A percentile compares a stretch with the other conserved stretches of the same genome.
Conservation (phyloP, 2,113 vertebrate genomes). For the Polyodon spathula region DNA sequence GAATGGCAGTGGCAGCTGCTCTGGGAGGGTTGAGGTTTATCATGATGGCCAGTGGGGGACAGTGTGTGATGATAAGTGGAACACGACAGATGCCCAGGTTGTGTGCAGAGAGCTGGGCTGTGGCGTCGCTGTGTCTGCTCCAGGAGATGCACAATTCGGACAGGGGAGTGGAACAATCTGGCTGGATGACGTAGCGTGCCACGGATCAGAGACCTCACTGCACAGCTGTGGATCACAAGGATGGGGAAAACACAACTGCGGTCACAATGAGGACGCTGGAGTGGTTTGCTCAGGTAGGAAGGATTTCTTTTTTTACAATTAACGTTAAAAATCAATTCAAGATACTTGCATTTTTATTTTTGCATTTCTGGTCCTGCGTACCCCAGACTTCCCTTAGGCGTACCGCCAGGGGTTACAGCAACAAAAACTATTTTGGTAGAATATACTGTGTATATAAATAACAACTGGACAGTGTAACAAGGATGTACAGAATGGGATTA, state of each 20-base stretch:
- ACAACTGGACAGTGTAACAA: no score
- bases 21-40: conserved; percentile 54
- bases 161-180: conserved; percentile 36
- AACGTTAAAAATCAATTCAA: no score
- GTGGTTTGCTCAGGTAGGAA: no score
- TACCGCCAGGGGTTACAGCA: no score
- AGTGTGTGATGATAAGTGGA: conserved; percentile 49
- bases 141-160: conserved; percentile 25
- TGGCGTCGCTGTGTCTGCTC: conserved; percentile 39
- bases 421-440: no score
- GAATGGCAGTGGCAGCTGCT: conserved; percentile 43
- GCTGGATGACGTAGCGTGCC: conserved; percentile 44
- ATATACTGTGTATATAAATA: no score
- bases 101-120: conserved; percentile 57
- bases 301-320: no score
- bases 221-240: conserved; percentile 28
- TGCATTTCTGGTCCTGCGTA: no score
- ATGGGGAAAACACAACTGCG: conserved; percentile 32
- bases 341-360: no score
- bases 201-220: conserved; percentile 44
- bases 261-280: conserved; percentile 37
- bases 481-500: no score
- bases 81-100: conserved; percentile 45
- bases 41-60: conserved; percentile 50
- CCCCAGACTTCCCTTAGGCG: no score